Evolutionary conservation across 2,888 invertebrate species (phyloP), one percentile per base, ranked within the genome.

Genomic region (Prenolepis imparis): DNA sequence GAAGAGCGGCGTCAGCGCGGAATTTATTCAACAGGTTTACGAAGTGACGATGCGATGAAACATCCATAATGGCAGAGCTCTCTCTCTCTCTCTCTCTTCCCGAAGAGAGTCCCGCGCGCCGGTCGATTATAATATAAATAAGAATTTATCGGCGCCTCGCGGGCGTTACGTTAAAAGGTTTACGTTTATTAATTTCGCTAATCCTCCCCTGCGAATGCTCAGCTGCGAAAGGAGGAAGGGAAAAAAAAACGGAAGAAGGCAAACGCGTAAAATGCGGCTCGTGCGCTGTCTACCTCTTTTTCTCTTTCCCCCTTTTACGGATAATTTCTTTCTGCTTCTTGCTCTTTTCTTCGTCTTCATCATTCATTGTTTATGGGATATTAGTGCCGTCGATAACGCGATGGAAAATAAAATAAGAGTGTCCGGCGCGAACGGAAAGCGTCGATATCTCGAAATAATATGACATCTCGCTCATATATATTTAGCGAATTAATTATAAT

Each of bases 161-260:
- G 84, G 90, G 92, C 94, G 92, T 94, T 93, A 92, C 92, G 91
- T 93, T 91, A 91, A 92, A 91, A 93, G 93, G 92, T 94, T 94
- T 94, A 94, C 92, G 93, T 93, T 93, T 93, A 93, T 94, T 93
- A 93, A 93, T 93, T 93, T 92, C 86, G 91, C 92, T 93, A 93
- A 93, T 93, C 86, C 87, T 80, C 77, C 83, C 57, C 44, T 70
- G 36, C 36, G 86, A 82, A 83, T 78, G 84, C 73, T 32, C 81
- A 68, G 83, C 74, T 48, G 41, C 74, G 52, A 72, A 84, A 68
- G 28, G 57, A 39, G 59, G 48, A 64, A 12, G 67, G 57, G 36
- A 72, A 61, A 44, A 52, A 39, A 18, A 21, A 21, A 12, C 15
- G 55, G 21, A 15, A 15, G n/a, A 72, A 15, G 32, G 36, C 21